Base-by-base conservation (phyloP, 2,797 vertebrate genomes). In the Siniperca scherzeri region DNA sequence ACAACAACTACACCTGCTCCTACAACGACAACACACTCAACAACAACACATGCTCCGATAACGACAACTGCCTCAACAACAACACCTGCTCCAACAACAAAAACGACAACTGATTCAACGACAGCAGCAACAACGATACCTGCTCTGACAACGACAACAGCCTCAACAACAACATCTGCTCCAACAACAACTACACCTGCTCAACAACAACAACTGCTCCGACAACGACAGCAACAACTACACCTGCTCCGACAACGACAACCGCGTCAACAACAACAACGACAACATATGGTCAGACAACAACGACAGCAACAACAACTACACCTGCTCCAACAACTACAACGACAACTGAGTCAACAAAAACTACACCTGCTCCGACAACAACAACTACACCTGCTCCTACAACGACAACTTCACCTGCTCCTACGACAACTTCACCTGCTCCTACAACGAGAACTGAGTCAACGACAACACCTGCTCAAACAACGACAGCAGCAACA, bases 381-480 rank as follows among this genome's bases (percentile, higher is more conserved):
- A 12, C 56, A 30, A 59, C 14, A 22, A 3, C 30, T 30, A 30
- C 30, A 30, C 30, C 2, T 30, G 2, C 30, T 3, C 30, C 30
- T 0, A 30, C 30, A 30, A n/a, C n/a, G n/a, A 30, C 30, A 2
- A 30, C 30, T n/a, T n/a, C n/a, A n/a, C n/a, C n/a, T n/a, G n/a
- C n/a, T n/a, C n/a, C n/a, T n/a, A 3, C 27, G 3, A 30, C 2
- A 2, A 27, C 56, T 2, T 3, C 27, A 16, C 3, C 10, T 12
- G 1, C 40, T 13, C 10, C 40, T 1, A 16, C 56, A 30, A 57
- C 56, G 9, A 33, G 27, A 3, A 1, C 27, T 17, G 2, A n/a
- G n/a, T n/a, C n/a, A 6, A 0, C 11, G 14, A 1, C 55, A 6
- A 57, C 25, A 6, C 1, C 13, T 16, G 1, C 11, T 12, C 40